Evolutionary conservation across 1,140 invertebrate genomes (phyloP).

Genomic region (Eriosoma lanigerum): DNA sequence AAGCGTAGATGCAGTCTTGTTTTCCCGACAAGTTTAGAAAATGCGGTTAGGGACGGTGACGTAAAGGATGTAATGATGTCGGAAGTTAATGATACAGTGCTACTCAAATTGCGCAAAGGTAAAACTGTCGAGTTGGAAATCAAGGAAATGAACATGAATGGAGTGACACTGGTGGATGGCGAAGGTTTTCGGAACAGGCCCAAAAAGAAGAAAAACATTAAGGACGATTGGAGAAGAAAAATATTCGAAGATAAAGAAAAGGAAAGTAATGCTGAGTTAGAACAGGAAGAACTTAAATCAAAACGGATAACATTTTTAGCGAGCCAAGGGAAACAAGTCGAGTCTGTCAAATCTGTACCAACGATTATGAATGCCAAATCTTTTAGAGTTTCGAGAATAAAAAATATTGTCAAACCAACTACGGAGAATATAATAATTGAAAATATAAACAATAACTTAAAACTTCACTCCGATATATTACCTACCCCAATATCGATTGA

Average conservation of each 20-base stretch:
- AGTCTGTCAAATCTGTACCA: not conserved
- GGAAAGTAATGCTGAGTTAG: conserved; percentile 64
- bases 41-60: conserved; percentile 74
- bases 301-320: conserved; percentile 55
- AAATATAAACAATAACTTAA: not conserved
- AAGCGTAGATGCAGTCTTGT: conserved; percentile 74
- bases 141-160: conserved; percentile 57
- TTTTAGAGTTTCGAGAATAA: not conserved
- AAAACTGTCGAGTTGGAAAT: conserved; percentile 48
- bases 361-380: conserved; percentile 24
- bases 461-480: conserved; percentile 59
- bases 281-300: conserved; percentile 58
- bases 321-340: conserved; percentile 1
- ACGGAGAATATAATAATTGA: not conserved
- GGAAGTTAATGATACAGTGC: conserved; percentile 71
- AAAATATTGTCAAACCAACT: conserved; percentile 36
- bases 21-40: conserved; percentile 73
- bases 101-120: conserved; percentile 65
- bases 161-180: conserved; percentile 66
- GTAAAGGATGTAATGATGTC: conserved; percentile 75
- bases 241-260: conserved; percentile 77
- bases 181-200: conserved; percentile 62
- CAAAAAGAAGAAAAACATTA: conserved; percentile 65
- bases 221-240: conserved; percentile 64
- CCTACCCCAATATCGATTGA: conserved; percentile 62